Evolutionary conservation across 2,888 invertebrate species (phyloP), one percentile per base, ranked within the genome.

Genomic region (Volucella inflata): DNA sequence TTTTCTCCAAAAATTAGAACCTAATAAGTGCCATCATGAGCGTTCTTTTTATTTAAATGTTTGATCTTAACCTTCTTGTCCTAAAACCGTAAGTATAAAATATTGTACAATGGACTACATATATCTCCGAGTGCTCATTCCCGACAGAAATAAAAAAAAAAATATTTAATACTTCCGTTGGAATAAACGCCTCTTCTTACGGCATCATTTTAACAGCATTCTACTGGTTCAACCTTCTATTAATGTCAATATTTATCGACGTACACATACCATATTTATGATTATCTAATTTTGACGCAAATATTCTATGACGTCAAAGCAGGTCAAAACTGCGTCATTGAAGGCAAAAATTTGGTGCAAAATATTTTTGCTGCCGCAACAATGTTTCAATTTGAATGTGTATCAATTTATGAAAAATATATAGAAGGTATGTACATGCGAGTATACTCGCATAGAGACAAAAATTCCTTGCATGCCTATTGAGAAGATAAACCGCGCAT

Each of bases 251-350:
- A 67, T 30, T 8, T 16, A 67, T 67, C 51, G 44, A 60, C n/a
- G 50, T 21, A n/a, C n/a, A n/a, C n/a, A n/a, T n/a, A n/a, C n/a
- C n/a, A n/a, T n/a, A 14, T 42, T 14, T 60, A 51, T 44, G 60
- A 50, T 76, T 76, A 68, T 76, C 67, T 68, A 76, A 68, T 76
- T 76, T 76, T 68, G 46, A 60, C 59, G 51, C 51, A 68, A 76
- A 76, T 60, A 46, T 53, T 68, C 50, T 55, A 62, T 70, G 77
- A 70, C 77, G 70, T 77, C 67, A 76, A 60, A 4, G 36, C 40
- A 50, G 44, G 10, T 44, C 36, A 16, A 46, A 59, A 62, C 40
- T 77, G 68, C 76, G 76, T 68, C 76, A 76, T 51, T 67, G 30
- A 65, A 55, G 14, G 16, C n/a, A n/a, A 71, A 14, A 50, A 70